These are phyloP conservation scores for Megalopta genalis DNA, from an alignment of 1,140 invertebrate genomes.

Conservation along the genomic window DNA sequence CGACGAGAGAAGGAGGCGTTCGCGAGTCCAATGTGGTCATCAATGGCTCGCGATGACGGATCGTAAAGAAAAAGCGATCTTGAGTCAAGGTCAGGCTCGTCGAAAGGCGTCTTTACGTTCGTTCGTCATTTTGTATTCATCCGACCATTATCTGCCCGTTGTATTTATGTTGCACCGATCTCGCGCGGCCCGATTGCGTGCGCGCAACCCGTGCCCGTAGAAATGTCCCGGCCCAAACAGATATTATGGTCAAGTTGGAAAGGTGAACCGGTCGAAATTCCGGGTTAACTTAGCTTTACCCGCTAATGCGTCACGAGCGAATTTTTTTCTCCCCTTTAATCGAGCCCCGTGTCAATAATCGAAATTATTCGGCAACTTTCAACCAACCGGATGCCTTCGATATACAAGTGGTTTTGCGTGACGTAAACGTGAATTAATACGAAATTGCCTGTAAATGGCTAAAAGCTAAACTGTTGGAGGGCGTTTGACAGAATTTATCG, in stretches of 20 bases:
- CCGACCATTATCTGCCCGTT: slow-evolving; percentile 55
- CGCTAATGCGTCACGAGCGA: background rate
- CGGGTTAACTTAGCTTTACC: slow-evolving; percentile 31
- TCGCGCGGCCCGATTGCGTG: slow-evolving; percentile 15
- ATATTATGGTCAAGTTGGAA: slow-evolving; percentile 34
- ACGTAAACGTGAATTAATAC: no score
- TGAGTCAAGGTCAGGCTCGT: slow-evolving; percentile 69
- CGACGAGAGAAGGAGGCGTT: slow-evolving; percentile 24
- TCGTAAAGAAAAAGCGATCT: slow-evolving; percentile 73
- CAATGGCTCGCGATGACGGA: slow-evolving; percentile 62
- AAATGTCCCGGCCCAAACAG: slow-evolving; percentile 22
- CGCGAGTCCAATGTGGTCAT: slow-evolving; percentile 58
- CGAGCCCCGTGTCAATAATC: background rate
- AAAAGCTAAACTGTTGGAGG: no score
- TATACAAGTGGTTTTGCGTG: no score
- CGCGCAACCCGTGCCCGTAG: background rate
- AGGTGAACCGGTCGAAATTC: slow-evolving; percentile 59
- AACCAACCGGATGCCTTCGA: no score
- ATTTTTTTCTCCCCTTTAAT: slow-evolving; percentile 2
- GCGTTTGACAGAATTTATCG: no score
- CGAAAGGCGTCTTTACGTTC: slow-evolving; percentile 61
- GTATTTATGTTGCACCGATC: slow-evolving; percentile 34
- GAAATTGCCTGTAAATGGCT: no score
- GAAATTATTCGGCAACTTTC: background rate
- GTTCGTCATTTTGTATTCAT: slow-evolving; percentile 67